Base-by-base conservation (phyloP, 2,888 invertebrate genomes). In the Drepana falcataria region DNA sequence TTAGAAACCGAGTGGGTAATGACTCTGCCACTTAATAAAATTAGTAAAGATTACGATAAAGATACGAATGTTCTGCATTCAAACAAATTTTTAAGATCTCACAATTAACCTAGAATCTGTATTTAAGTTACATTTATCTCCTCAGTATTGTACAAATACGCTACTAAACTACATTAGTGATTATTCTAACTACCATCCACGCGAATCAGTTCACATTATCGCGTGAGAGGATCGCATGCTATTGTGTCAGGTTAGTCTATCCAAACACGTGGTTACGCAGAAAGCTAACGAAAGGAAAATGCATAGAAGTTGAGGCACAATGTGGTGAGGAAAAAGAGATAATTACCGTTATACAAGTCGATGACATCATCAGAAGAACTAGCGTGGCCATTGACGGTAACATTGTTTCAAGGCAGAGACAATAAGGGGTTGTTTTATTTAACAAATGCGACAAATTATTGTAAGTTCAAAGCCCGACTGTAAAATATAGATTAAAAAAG, bases 201-300 rank as follows among this genome's bases (percentile, higher is more conserved):
- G 48, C 40, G 59, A 59, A 61, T 67, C 47, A 55, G 56, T 68
- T 68, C 71, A 63, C 64, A 61, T 66, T 73, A 77, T 70, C 60
- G 67, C 74, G 77, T 78, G 78, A 65, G 77, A 79, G 73, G 62
- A 64, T 68, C 65, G 55, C 63, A 54, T 65, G 61, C 57, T 56
- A 56, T 57, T 59, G 54, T 53, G 21, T 21, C 1, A 21, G 21
- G 21, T 21, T 21, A 21, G 21, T 54, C 53, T 47, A 35, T 52
- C 7, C 21, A 37, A 33, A 53, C 33, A 40, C 35, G 47, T 33
- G 37, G 37, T 49, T 53, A 34, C 35, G 35, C 33, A 34, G 41
- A 48, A 53, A 53, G 33, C 35, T 35, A 51, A 51, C 40, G 33
- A 51, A 51, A 51, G 51, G 51, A 40, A 51, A 51, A 41, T 51